Evolutionary conservation across 2,113 vertebrate genomes (phyloP), one percentile per base, ranked within the genome.

Genomic region (Tangachromis dhanisi): DNA sequence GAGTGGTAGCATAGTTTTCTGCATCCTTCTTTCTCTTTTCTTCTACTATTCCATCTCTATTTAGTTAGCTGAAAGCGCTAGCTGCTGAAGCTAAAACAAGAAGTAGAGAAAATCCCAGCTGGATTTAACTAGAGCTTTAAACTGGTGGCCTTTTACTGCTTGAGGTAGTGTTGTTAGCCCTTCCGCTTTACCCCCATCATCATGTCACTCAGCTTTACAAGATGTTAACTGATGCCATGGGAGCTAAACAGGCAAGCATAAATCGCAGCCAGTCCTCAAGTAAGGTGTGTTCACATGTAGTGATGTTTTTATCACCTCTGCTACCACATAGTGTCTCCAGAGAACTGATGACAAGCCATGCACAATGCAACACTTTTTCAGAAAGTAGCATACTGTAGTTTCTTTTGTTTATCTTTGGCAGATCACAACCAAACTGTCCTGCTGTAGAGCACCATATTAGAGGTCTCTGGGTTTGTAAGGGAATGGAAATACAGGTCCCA

Each of bases 271-370:
- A 4, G 45, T 54, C 21, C 24, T 42, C 21, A 7, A 33, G 9
- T 29, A 54, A 80, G 45, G 21, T 53, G 57, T 86, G 76, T 79
- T 85, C 11, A 11, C 31, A 83, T 83, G 42, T 53, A 38, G 45
- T 38, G 45, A 83, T 78, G 73, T 51, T 68, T 83, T 68, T 21
- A 24, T 68, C 59, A 51, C 59, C 45, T 83, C 59, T 38, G 8
- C 66, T 53, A 17, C 12, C 31, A 35, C 29, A 51, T 31, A 68
- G 42, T 9, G 14, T 53, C 47, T 53, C 59, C 29, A 24, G 42
- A 66, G 63, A 24, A 71, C 10, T 29, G n/a, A 51, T 17, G 35
- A 24, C 51, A 40, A 40, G 45, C 45, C 45, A 38, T 9, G 1
- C 45, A 83, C 26, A 71, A 1, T 26, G 26, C 61, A 83, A 31